phyloP scores from a whole-genome alignment of 2,888 invertebrate genomes.

The Phortica okadai region DNA sequence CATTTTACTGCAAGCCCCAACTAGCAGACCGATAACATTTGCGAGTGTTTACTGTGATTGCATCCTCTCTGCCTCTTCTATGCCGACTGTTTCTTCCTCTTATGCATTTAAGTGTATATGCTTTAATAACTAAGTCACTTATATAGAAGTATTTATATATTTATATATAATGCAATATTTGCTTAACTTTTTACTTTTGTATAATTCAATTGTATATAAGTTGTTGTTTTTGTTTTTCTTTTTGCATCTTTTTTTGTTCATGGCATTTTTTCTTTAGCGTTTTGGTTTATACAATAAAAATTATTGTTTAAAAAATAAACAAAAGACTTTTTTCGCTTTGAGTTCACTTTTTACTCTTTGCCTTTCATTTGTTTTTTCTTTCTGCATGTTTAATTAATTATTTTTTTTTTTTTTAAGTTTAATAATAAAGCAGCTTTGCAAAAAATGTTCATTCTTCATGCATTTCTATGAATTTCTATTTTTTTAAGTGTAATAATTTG shows the following conservation, averaged over 20 bases:
- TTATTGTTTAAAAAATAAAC: no score
- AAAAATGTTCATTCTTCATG: not conserved
- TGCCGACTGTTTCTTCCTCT: not conserved
- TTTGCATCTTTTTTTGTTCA: not conserved
- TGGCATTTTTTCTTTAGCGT: not conserved
- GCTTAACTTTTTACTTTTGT: not conserved
- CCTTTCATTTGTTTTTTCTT: not conserved
- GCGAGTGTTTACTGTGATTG: no score
- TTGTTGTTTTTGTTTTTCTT: not conserved
- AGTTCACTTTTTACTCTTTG: not conserved
- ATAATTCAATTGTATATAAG: not conserved
- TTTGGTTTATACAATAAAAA: no score
- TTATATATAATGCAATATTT: not conserved
- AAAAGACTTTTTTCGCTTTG: not conserved
- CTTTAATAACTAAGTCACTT: not conserved
- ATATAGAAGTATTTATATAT: not conserved
- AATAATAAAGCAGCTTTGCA: not conserved
- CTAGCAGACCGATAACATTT: no score
- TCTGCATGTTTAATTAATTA: not conserved
- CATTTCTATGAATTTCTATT: not conserved
- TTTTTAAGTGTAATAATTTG: not conserved
- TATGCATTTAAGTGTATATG: not conserved
- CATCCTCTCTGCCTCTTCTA: no score
- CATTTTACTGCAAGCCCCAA: no score
- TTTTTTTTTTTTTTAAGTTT: not conserved